Evolutionary conservation across 2,888 invertebrate species (phyloP).

Genomic region (Rhorus exstirpatorius): DNA sequence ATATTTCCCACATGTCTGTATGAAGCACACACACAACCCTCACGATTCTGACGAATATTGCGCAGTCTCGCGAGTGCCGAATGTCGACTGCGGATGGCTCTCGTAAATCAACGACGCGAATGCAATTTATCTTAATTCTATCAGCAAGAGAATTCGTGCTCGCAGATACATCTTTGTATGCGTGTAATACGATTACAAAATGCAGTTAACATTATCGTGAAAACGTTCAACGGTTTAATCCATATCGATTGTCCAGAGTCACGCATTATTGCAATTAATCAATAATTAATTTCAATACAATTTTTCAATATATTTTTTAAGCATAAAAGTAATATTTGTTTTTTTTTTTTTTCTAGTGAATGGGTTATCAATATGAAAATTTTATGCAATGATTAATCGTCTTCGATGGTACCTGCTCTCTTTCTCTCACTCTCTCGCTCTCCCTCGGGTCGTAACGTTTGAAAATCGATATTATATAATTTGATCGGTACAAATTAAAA

Average conservation of each 20-base stretch:
- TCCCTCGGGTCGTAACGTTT: too few relatives aligned
- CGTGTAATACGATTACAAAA: conserved; percentile 37
- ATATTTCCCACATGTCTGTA: too few relatives aligned
- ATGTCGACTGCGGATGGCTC: conserved; percentile 40
- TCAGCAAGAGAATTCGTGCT: conserved; percentile 70
- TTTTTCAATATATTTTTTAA: too few relatives aligned
- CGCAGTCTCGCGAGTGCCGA: conserved; percentile 31
- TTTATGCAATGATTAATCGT: too few relatives aligned
- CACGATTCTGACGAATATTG: conserved; percentile 44
- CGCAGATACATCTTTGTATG: conserved; percentile 9
- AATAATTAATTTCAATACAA: too few relatives aligned
- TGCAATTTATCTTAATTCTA: conserved; percentile 80
- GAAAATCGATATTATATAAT: neutral
- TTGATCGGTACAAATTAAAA: too few relatives aligned
- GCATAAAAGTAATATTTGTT: too few relatives aligned
- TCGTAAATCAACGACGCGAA: conserved; percentile 77
- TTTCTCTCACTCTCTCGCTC: too few relatives aligned
- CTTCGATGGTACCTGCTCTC: too few relatives aligned
- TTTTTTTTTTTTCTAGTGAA: too few relatives aligned
- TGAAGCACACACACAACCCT: conserved; percentile 21
- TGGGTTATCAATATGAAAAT: too few relatives aligned
- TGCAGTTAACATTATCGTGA: conserved; percentile 18
- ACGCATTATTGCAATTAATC: conserved; percentile 7
- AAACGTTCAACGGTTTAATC: neutral
- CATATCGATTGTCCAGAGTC: neutral